phyloP scores from a whole-genome alignment of 2,888 invertebrate species.

The Apamea crenata region DNA sequence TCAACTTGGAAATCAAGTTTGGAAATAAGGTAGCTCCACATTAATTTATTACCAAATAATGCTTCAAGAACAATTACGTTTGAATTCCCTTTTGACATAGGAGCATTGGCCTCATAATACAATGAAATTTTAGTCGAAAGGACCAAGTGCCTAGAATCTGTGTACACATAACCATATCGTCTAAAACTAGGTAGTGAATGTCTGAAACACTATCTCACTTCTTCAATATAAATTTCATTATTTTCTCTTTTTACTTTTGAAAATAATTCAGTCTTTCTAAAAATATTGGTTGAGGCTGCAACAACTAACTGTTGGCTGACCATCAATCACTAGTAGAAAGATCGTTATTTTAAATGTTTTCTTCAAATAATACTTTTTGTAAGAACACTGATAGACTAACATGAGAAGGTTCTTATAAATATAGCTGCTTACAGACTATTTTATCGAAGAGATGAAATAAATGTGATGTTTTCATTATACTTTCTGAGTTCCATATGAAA shows the following conservation, averaged over 20 bases:
- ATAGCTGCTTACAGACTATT: not conserved
- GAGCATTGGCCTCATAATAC: constrained; percentile 1
- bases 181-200: not conserved
- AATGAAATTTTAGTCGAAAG: not conserved
- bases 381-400: not conserved
- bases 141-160: not conserved
- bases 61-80: not conserved
- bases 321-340: constrained; percentile 29
- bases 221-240: not conserved
- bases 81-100: not conserved
- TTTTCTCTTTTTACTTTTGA: constrained; percentile 4
- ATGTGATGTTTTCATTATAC: not conserved
- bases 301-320: not conserved
- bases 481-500: too few relatives aligned
- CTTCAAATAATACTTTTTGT: constrained; percentile 25
- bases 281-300: constrained; percentile 3
- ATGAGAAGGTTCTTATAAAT: not conserved
- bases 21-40: not conserved
- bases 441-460: not conserved
- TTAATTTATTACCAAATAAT: constrained; percentile 17
- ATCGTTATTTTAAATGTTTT: constrained; percentile 19
- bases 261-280: not conserved
- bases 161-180: not conserved
- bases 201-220: not conserved
- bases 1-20: constrained; percentile 12